Base-by-base conservation (phyloP, 2,113 vertebrate genomes). In the Alexandromys fortis region DNA sequence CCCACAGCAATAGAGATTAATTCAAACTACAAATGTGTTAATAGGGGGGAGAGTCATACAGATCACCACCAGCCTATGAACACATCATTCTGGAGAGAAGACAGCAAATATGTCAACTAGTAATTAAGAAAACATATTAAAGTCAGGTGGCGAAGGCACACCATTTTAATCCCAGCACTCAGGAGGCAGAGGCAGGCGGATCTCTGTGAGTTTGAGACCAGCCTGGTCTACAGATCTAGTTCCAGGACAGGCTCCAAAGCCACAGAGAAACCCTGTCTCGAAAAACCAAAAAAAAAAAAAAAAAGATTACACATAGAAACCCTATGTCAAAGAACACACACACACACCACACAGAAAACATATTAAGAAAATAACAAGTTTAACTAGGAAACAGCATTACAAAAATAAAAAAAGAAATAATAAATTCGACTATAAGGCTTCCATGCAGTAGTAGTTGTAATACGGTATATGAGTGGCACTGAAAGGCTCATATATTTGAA, bases 91-190 rank as follows among this genome's bases (percentile, higher is more conserved):
- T 90, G 19, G 24, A 72, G 49, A 47, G 16, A 30, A 12, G 5
- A n/a, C 21, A 77, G 13, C 86, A 63, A 94, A 70, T 82, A 72
- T 49, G 7, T 86, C 16, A 91, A 45, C 2, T n/a, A 55, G 1
- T 14, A 81, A 86, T 67, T 90, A 86, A 55, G 16, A n/a, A 92
- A 82, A 89, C 10, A 49, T 26, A 55, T 83, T 67, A 92, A 92
- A 76, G 82, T 16, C 7, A 33, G 67, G 33, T 9, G 14, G 5
- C 35, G 67, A 33, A 35, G 14, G 5, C 30, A 33, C 14, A 70
- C 7, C 33, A 35, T 6, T 72, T 72, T 19, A 72, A 70, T 72
- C 1, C 33, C 16, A n/a, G 68, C 35, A 19, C 68, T 72, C 68
- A n/a, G 33, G 3, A 9, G 33, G 35, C 16, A 72, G 68, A 72